Evolutionary conservation across 2,113 vertebrate genomes (phyloP).

Genomic region (Aspiorhynchus laticeps): DNA sequence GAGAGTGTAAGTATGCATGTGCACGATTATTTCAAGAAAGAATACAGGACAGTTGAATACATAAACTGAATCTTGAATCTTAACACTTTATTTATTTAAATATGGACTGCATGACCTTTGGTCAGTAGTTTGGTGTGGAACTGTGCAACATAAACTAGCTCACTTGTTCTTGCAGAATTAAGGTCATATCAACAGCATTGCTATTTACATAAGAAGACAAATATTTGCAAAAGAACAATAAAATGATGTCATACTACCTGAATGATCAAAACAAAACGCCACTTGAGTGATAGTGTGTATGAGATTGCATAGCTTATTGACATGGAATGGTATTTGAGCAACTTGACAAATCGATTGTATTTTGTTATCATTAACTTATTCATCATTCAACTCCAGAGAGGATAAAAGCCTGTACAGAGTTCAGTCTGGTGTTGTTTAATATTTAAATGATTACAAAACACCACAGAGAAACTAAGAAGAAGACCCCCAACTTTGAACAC

Average conservation of each 20-base stretch:
- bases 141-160: background rate
- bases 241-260: background rate
- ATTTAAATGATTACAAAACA: slow-evolving; percentile 43
- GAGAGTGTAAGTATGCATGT: background rate
- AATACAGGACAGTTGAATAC: background rate
- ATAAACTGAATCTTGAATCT: background rate
- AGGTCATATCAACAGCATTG: background rate
- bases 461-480: slow-evolving; percentile 3
- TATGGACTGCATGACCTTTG: background rate
- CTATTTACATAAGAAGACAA: background rate
- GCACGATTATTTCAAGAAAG: background rate
- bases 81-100: background rate
- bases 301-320: background rate
- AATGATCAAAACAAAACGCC: slow-evolving; percentile 7
- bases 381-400: slow-evolving; percentile 3
- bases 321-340: background rate
- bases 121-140: background rate
- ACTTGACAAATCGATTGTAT: slow-evolving; percentile 11
- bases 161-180: slow-evolving; percentile 10
- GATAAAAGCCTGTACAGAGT: slow-evolving; percentile 35
- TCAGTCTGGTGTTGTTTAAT: slow-evolving; percentile 35
- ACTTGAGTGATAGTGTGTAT: slow-evolving; percentile 13
- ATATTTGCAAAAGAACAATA: slow-evolving; percentile 1
- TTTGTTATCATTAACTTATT: slow-evolving; percentile 27
- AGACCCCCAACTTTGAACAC: background rate